Evolutionary conservation across 2,888 invertebrate genomes (phyloP).

Genomic region (Philaethria dido): DNA sequence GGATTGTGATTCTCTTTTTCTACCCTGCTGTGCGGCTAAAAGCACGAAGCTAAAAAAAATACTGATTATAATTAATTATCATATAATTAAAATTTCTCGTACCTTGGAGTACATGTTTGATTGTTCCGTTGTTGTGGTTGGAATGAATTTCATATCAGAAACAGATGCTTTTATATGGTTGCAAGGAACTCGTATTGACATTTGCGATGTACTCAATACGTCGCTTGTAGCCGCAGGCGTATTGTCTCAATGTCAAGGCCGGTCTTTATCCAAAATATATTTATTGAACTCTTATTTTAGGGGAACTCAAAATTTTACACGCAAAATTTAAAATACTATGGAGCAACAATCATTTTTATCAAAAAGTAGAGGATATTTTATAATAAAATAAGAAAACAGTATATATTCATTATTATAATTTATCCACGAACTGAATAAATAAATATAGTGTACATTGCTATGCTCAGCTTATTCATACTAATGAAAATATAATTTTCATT

Average conservation of each 20-base stretch:
- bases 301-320: not conserved
- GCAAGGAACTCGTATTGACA: conserved; percentile 65
- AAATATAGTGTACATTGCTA: too few relatives aligned
- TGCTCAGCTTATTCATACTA: too few relatives aligned
- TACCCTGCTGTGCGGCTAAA: too few relatives aligned
- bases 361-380: too few relatives aligned
- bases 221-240: conserved; percentile 61
- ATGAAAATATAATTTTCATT: too few relatives aligned
- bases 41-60: too few relatives aligned
- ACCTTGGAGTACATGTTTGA: conserved; percentile 80
- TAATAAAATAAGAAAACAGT: too few relatives aligned
- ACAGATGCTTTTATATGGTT: conserved; percentile 74
- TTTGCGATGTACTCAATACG: conserved; percentile 39
- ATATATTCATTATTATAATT: too few relatives aligned
- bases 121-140: conserved; percentile 64
- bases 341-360: too few relatives aligned
- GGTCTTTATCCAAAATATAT: conserved; percentile 34
- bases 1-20: too few relatives aligned
- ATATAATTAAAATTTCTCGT: conserved; percentile 42
- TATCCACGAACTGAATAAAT: too few relatives aligned
- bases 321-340: not conserved
- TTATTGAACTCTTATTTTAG: conserved; percentile 5
- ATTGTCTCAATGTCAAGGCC: conserved; percentile 76
- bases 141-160: conserved; percentile 70
- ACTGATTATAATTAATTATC: not conserved